phyloP scores from a whole-genome alignment of 2,888 invertebrate species.

The Pollenia amentaria region DNA sequence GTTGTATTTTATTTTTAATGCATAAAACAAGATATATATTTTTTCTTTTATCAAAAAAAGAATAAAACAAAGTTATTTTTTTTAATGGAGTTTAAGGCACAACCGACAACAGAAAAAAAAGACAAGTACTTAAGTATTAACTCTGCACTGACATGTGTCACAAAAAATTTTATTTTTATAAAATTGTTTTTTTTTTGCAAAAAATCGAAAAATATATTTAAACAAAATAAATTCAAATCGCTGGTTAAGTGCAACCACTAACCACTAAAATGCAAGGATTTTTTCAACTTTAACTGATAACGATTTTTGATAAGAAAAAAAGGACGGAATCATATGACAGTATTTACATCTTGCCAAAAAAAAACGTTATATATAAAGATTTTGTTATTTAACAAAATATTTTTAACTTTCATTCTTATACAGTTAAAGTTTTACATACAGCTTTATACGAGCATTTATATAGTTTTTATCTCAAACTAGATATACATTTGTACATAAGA shows the following conservation, averaged over 20 bases:
- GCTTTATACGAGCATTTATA: neutral
- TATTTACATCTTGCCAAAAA: constrained; percentile 31
- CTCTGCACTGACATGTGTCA: constrained; percentile 70
- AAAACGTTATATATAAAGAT: constrained; percentile 31
- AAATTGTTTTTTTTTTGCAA: constrained; percentile 42
- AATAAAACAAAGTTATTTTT: constrained; percentile 18
- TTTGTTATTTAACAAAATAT: constrained; percentile 6
- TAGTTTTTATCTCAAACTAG: neutral
- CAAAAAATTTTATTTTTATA: constrained; percentile 42
- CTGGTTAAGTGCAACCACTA: constrained; percentile 38
- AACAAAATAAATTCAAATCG: constrained; percentile 30
- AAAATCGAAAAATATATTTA: constrained; percentile 49
- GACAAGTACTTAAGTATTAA: constrained; percentile 66
- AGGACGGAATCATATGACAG: constrained; percentile 34
- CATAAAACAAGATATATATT: constrained; percentile 35
- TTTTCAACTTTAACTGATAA: constrained; percentile 18
- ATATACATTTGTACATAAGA: neutral
- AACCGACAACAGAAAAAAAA: constrained; percentile 39
- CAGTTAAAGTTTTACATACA: neutral
- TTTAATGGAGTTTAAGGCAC: constrained; percentile 37
- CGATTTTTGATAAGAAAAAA: constrained; percentile 55
- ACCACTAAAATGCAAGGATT: constrained; percentile 37
- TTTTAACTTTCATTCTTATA: constrained; percentile 2
- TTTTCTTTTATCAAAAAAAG: constrained; percentile 10
- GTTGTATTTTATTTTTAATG: constrained; percentile 28